phyloP scores from a whole-genome alignment of 2,888 invertebrate genomes.

The Dynastes hyllus region DNA sequence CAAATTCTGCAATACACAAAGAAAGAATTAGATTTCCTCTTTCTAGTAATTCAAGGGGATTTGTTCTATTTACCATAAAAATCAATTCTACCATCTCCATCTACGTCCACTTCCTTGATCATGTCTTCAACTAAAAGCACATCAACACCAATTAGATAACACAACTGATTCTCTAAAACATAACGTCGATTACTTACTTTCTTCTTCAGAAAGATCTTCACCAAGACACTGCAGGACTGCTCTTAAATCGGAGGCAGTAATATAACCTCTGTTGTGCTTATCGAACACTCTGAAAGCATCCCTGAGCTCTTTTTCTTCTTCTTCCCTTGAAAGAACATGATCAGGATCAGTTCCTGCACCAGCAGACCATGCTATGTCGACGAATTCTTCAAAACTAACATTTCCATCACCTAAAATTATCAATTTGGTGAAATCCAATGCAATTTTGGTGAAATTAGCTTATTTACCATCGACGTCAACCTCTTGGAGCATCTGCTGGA shows the following conservation, averaged over 20 bases:
- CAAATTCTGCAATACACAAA: conserved; percentile 77
- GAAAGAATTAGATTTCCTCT: conserved; percentile 23
- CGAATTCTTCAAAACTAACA: conserved; percentile 92
- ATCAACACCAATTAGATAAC: background rate
- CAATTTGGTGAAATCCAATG: background rate
- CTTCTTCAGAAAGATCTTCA: conserved; percentile 91
- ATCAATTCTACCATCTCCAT: conserved; percentile 94
- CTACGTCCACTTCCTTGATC: conserved; percentile 97
- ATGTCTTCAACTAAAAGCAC: conserved; percentile 89
- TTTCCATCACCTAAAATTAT: conserved; percentile 83
- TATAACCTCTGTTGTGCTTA: conserved; percentile 93
- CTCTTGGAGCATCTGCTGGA: conserved; percentile 90
- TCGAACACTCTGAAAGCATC: conserved; percentile 94
- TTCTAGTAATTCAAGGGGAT: conserved; percentile 25
- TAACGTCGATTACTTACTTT: conserved; percentile 78
- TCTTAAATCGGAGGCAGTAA: conserved; percentile 89
- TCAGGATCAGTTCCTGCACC: conserved; percentile 65
- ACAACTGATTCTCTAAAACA: no score
- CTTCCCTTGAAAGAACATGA: conserved; percentile 80
- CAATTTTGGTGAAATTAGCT: background rate
- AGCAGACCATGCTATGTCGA: conserved; percentile 78
- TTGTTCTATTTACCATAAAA: conserved; percentile 81
- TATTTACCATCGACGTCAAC: conserved; percentile 69
- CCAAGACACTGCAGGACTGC: conserved; percentile 92
- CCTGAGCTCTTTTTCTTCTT: conserved; percentile 87